These are phyloP conservation scores for Rhegmatorhina hoffmannsi DNA, from an alignment of 2,113 vertebrate species.

Conservation along the genomic window DNA sequence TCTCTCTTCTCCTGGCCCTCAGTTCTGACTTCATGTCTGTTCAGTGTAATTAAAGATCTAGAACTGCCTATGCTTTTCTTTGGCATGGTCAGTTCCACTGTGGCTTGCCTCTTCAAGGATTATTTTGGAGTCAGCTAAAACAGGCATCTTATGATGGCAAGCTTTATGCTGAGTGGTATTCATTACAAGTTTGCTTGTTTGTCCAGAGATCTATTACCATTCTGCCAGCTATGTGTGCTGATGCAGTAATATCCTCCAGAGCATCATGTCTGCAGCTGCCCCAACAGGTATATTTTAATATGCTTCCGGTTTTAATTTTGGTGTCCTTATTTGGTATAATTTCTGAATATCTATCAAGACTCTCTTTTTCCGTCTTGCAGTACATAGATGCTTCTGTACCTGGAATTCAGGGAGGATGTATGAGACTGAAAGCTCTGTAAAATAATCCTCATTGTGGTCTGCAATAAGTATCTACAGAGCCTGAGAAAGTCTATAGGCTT, in stretches of 20 bases:
- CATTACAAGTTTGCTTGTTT: not conserved
- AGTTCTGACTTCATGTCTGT: not conserved
- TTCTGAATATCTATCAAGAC: not conserved
- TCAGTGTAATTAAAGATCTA: not conserved
- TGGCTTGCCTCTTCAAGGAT: not conserved
- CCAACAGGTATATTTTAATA: not conserved
- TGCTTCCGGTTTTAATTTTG: not conserved
- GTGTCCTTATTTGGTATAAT: not conserved
- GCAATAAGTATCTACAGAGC: not conserved
- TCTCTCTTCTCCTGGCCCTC: not conserved
- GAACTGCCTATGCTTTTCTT: not conserved
- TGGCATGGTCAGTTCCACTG: not conserved
- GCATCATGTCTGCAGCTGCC: not conserved
- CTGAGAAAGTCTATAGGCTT: not conserved
- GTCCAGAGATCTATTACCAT: not conserved
- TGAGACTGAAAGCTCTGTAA: not conserved
- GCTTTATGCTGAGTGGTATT: not conserved
- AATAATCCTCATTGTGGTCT: not conserved
- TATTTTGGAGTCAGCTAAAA: not conserved
- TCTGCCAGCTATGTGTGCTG: not conserved
- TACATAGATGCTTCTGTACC: not conserved
- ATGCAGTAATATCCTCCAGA: not conserved
- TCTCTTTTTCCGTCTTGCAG: not conserved
- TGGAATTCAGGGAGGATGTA: not conserved
- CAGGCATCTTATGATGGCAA: not conserved